Evolutionary conservation across 64 coral and sea anemone species (phyloP), one percentile per base, ranked within the genome.

Genomic region (Orbicella faveolata): DNA sequence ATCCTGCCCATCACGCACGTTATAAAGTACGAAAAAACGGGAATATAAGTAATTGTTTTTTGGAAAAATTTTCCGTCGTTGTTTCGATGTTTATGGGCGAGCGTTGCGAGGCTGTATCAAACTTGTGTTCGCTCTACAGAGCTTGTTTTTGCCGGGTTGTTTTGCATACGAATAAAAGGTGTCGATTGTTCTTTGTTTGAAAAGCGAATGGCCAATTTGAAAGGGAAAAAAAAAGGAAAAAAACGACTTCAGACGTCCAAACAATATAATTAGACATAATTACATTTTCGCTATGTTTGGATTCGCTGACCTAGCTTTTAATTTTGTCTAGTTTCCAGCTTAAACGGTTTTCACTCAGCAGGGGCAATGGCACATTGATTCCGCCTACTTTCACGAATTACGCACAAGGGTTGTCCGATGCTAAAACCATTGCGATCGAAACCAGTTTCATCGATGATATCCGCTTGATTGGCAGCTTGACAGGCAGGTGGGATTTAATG

Each of bases 401-500:
- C 4, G 4, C 25, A 10, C 9, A 2, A 4, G 25, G 0, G 21
- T 25, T 9, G 25, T 4, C 7, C 25, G 11, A 70, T 26, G n/a
- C 9, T 70, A 70, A 70, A 26, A 70, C 4, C 30, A 5, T 26
- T 70, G 21, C 10, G 67, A 70, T 70, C n/a, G 67, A 70, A 70
- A 25, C 21, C 67, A 70, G 25, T 67, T 67, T 70, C 67, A 25
- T 25, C 18, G 16, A 9, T 11, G 67, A 70, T 70, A 70, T 9
- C 20, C 35, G 61, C 63, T 85, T 85, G 82, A 85, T 85, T 85
- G 82, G 39, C 63, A 72, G 36, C 21, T 26, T 70, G 21, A 26
- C 21, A 70, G 4, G 25, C 21, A 70, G 21, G 67, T 70, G 67
- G 67, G 10, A 70, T 70, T 26, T 9, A n/a, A 70, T 70, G n/a